Base-by-base conservation (phyloP, 2,888 invertebrate genomes). In the Imbricaverruca yamaguchii region DNA sequence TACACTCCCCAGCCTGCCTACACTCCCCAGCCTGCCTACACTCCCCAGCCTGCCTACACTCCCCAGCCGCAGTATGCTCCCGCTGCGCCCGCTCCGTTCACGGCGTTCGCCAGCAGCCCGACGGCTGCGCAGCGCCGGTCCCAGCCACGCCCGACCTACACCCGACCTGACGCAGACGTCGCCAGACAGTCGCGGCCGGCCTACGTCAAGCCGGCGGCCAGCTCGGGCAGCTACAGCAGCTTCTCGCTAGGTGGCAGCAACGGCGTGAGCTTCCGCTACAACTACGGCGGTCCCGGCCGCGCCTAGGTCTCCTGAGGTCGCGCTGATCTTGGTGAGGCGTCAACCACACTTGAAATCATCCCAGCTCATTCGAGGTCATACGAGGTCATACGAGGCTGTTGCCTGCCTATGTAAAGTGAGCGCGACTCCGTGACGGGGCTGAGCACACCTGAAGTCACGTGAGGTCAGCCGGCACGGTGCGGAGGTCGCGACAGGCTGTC, bases 221-320 rank as follows among this genome's bases (percentile, higher is more conserved):
- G 55, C 57, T 55, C 78, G 12, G 57, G 78, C 55, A 78, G 78
- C 78, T 78, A 78, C 78, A 78, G 78, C 57, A 55, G 57, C 78
- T 78, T 78, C 78, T 78, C 78, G 23, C 78, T 78, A 13, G 78
- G 78, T n/a, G 78, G 78, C 56, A 57, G 57, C n/a, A 78, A 23
- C 78, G 78, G 78, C n/a, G 57, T 78, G 23, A 57, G 56, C 78
- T 55, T 78, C 55, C 78, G 78, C 78, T 78, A 78, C 57, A 53
- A 53, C 74, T 74, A 74, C 74, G 74, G 69, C 69, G 13, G 39
- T 15, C 12, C 59, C 69, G 69, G 25, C 53, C 74, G 74, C 53
- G 23, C n/a, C 74, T 74, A 15, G 39, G 39, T 39, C 39, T 39
- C 39, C 39, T 39, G 39, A 39, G 39, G 39, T 39, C 39, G 39